These are phyloP conservation scores for Eunapius fragilis DNA, from an alignment of 37 sponge, comb jelly and placozoan genomes.

Conservation along the genomic window DNA sequence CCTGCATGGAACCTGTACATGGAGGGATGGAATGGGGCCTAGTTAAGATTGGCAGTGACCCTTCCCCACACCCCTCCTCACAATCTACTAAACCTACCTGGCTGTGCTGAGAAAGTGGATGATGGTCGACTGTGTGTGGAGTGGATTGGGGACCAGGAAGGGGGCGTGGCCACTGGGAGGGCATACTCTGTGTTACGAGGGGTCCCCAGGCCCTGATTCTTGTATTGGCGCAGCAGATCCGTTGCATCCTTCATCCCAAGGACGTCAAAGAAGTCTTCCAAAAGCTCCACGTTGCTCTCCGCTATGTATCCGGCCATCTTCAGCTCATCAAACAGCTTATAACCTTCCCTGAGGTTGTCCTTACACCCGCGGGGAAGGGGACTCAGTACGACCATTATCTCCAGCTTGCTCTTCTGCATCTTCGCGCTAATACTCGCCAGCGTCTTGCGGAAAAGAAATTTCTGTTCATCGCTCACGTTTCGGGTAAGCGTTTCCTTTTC, in stretches of 20 bases:
- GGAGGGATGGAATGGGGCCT: too few species aligned
- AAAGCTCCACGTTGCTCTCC: conserved; percentile 28
- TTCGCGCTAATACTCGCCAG: conserved; percentile 13
- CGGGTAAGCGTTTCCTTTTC: too few species aligned
- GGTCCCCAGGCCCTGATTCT: neutral
- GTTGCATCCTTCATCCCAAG: conserved; percentile 14
- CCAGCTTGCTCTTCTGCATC: neutral
- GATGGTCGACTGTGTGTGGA: neutral
- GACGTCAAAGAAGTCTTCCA: conserved; percentile 19
- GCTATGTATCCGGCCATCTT: conserved; percentile 27
- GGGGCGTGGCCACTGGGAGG: neutral
- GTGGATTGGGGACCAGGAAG: neutral
- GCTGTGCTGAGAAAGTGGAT: neutral
- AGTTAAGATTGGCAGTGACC: too few species aligned
- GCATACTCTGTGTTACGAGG: neutral
- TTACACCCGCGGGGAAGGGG: conserved; percentile 21
- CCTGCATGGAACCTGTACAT: too few species aligned
- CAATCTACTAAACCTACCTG: too few species aligned
- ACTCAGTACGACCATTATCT: conserved; percentile 25
- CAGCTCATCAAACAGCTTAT: conserved; percentile 34
- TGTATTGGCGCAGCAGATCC: conserved; percentile 18
- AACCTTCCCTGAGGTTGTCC: neutral
- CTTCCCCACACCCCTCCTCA: too few species aligned
- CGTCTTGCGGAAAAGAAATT: neutral
- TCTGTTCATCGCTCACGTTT: neutral